Evolutionary conservation across 2,113 vertebrate species (phyloP), one percentile per base, ranked within the genome.

Genomic region (Anser brachyrhynchus): DNA sequence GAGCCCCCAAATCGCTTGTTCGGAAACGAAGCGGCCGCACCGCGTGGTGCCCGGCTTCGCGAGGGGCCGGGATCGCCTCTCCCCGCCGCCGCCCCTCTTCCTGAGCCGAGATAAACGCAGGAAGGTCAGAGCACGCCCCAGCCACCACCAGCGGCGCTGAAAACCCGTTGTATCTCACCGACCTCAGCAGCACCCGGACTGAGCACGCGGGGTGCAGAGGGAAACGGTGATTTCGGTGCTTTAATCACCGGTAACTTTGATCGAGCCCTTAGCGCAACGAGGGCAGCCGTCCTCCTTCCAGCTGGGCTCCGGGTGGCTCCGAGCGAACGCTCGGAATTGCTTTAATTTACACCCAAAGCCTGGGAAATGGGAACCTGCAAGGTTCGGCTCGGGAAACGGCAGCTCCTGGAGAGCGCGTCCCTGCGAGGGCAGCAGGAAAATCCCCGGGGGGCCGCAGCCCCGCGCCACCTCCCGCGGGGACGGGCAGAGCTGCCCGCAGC

Each of bases 71-170:
- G 22, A 52, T 12, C 18, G 23, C 23, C 20, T 10, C 49, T 11
- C 51, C 51, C 51, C 11, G 23, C 22, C 23, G 25, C 58, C 33
- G 26, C 18, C 13, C 39, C n/a, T 20, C 52, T 61, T 61, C 54
- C 44, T 1, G 0, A 39, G 55, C 59, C 11, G 3, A 0, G 39
- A 57, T 13, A 28, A 62, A 61, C 0, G 0, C 2, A 1, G 64
- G 13, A 37, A 67, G 57, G 37, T 43, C 35, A 39, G 65, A 7
- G 28, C 29, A 12, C 2, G 64, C 62, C 26, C 11, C 66, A 17
- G 4, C 59, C 37, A 1, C 10, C 3, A 5, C 29, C 61, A n/a
- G 82, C 43, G 43, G 43, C 43, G 43, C 43, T 44, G 43, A 18
- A 18, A 44, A 44, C 43, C 43, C 43, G 1, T 10, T 11, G 10